Evolutionary conservation across 1,140 invertebrate species (phyloP).

Genomic region (Leptinotarsa undecemlineata): DNA sequence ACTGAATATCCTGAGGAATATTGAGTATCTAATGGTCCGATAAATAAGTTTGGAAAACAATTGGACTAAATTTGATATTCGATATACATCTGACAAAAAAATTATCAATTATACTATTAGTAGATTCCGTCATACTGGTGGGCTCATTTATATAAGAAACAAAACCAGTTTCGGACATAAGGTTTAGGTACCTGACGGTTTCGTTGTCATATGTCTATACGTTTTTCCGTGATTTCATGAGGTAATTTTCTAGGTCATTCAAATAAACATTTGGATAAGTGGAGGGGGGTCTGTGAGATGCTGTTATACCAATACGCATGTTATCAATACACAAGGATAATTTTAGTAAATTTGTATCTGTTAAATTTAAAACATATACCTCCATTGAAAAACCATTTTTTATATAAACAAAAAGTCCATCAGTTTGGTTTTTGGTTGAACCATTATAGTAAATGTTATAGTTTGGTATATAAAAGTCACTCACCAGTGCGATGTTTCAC

Average conservation of each 20-base stretch:
- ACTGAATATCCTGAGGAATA: no score
- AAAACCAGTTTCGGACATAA: no score
- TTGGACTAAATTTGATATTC: no score
- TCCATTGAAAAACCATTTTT: not conserved
- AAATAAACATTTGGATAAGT: not conserved
- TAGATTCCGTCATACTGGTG: no score
- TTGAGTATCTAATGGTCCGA: no score
- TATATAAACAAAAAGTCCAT: not conserved
- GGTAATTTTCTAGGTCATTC: not conserved
- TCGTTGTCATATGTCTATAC: not conserved
- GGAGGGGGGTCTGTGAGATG: not conserved
- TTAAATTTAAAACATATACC: not conserved
- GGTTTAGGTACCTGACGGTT: no score
- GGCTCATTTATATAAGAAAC: no score
- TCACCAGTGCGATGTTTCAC: not conserved
- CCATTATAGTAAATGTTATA: not conserved
- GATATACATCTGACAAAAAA: no score
- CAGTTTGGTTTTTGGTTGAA: not conserved
- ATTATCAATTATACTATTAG: no score
- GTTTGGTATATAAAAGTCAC: not conserved
- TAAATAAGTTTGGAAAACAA: no score
- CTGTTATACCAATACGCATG: not conserved
- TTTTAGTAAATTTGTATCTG: conserved; percentile 4
- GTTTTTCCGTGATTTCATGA: no score
- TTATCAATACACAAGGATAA: conserved; percentile 2